Evolutionary conservation across 2,797 vertebrate species (phyloP).

Genomic region (Chrysolophus pictus): DNA sequence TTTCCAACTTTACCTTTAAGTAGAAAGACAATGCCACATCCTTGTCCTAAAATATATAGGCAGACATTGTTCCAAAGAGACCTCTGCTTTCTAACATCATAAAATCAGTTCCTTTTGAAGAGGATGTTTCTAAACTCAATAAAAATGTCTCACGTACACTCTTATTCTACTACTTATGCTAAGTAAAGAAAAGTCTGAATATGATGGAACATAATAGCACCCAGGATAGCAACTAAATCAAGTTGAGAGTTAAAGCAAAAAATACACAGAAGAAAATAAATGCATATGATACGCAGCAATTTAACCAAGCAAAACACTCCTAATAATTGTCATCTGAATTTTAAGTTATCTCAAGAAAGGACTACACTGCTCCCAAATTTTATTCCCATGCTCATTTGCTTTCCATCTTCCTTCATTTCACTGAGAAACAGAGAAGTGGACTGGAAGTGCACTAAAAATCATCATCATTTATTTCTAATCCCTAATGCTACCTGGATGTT

Average conservation of each 20-base stretch:
- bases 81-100: neutral
- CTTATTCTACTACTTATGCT: neutral
- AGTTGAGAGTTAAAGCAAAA: neutral
- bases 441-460: neutral
- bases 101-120: neutral
- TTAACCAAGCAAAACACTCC: neutral
- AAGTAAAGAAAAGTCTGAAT: neutral
- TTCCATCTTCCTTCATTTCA: neutral
- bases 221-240: neutral
- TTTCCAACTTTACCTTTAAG: neutral
- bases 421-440: neutral
- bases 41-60: fast-evolving
- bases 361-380: neutral
- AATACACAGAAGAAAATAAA: neutral
- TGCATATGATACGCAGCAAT: neutral
- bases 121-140: neutral
- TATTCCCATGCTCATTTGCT: neutral
- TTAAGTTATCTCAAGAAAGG: neutral
- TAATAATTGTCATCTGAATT: neutral
- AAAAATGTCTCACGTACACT: neutral
- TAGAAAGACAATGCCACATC: neutral
- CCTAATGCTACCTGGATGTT: neutral
- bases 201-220: neutral
- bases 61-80: neutral
- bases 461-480: neutral